Evolutionary conservation across 2,888 invertebrate genomes (phyloP).

Genomic region (Crioceris asparagi): DNA sequence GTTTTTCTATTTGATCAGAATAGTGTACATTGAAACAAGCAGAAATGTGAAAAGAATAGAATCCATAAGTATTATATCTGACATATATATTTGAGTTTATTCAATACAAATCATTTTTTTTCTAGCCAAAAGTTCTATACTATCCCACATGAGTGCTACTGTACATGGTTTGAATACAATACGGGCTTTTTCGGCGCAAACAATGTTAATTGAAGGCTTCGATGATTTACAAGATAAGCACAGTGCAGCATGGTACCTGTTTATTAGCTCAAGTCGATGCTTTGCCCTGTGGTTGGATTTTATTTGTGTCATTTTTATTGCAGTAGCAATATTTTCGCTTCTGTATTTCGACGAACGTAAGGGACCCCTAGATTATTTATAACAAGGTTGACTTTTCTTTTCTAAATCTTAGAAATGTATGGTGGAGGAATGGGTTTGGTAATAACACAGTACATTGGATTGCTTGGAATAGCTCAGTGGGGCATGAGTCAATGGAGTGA

Average conservation of each 20-base stretch:
- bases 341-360: constrained; percentile 23
- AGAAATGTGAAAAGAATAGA: constrained; percentile 63
- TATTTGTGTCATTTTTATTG: constrained; percentile 53
- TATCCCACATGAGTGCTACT: constrained; percentile 62
- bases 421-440: constrained; percentile 71
- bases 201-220: constrained; percentile 50
- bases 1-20: constrained; percentile 54
- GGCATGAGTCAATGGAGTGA: constrained; percentile 79
- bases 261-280: constrained; percentile 52
- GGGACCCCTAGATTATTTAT: constrained; percentile 1
- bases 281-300: constrained; percentile 62
- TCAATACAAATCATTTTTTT: constrained; percentile 11
- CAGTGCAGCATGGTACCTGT: constrained; percentile 64
- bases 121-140: constrained; percentile 68
- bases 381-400: background rate
- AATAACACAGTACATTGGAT: constrained; percentile 61
- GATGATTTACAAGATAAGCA: constrained; percentile 55
- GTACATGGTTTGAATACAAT: constrained; percentile 69
- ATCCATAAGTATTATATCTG: constrained; percentile 47
- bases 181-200: constrained; percentile 57
- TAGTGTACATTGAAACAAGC: constrained; percentile 62
- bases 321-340: constrained; percentile 24
- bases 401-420: constrained; percentile 38
- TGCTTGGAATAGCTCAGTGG: constrained; percentile 58
- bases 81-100: background rate